These are phyloP conservation scores for Limanda limanda DNA, from an alignment of 2,113 vertebrate species.

Conservation along the genomic window DNA sequence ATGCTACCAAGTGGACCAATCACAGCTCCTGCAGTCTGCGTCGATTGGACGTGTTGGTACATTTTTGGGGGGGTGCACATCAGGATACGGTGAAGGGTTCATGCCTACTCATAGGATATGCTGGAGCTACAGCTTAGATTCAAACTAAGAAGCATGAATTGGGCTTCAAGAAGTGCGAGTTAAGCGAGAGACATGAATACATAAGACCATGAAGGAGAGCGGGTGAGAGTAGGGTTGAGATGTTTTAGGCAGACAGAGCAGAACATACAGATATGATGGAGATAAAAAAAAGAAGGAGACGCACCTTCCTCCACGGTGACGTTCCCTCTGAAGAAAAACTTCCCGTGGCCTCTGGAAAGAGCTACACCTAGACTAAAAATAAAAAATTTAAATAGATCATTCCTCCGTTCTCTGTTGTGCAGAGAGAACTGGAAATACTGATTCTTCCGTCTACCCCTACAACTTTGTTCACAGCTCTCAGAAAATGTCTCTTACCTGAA, in stretches of 20 bases:
- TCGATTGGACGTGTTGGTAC: too few species aligned
- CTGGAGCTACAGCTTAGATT: too few species aligned
- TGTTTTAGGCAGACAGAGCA: neutral
- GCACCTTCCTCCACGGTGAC: conserved; percentile 97
- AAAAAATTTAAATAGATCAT: neutral
- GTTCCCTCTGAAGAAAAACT: conserved; percentile 96
- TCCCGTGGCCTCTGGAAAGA: conserved; percentile 96
- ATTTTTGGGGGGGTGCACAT: too few species aligned
- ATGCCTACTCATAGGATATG: too few species aligned
- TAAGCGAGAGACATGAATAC: neutral
- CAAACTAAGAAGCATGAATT: too few species aligned
- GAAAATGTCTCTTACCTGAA: conserved; percentile 89
- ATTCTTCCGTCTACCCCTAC: neutral
- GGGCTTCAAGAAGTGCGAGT: neutral
- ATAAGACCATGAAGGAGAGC: neutral
- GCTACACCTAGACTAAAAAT: conserved; percentile 93
- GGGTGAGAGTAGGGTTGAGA: neutral
- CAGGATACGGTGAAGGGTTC: too few species aligned
- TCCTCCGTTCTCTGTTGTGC: neutral
- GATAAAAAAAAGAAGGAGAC: conserved; percentile 8
- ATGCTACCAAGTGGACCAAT: too few species aligned
- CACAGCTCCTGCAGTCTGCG: too few species aligned
- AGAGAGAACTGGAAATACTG: neutral
- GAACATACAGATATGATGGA: too few species aligned
- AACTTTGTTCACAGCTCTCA: neutral